Percentiles rank a stretch among this genome's conserved stretches.
Evolutionary conservation across 2,113 vertebrate genomes (phyloP).

Genomic region (Globicephala melas): DNA sequence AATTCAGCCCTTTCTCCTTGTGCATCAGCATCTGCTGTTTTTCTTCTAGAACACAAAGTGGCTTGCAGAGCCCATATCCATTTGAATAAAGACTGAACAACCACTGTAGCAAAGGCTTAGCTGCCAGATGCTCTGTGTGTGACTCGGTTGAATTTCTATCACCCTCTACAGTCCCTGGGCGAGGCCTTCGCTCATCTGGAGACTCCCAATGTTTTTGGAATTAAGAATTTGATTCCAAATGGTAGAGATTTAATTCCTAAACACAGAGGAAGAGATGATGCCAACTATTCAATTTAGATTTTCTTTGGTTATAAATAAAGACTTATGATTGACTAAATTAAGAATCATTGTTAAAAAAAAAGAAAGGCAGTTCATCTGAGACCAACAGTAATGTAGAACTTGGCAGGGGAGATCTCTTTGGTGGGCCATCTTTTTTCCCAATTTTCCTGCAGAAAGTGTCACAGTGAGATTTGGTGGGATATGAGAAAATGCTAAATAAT

Average conservation of each 20-base stretch:
- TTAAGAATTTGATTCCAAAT: constrained; percentile 16
- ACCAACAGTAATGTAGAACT: neutral
- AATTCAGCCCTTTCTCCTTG: neutral
- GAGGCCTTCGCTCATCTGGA: neutral
- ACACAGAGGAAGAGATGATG: neutral
- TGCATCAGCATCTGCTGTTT: constrained; percentile 35
- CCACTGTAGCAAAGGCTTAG: neutral
- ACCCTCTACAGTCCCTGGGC: neutral
- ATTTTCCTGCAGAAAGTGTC: neutral
- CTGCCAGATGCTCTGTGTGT: neutral
- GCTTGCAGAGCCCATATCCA: neutral
- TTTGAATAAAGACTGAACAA: constrained; percentile 22
- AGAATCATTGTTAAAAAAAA: neutral
- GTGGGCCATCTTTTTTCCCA: neutral
- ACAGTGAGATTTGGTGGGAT: neutral
- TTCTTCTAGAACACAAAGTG: constrained; percentile 47
- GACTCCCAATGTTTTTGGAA: constrained; percentile 21
- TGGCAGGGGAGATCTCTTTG: neutral
- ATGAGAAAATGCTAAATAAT: neutral
- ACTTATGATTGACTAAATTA: constrained; percentile 45
- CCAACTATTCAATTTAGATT: neutral
- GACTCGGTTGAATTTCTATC: neutral
- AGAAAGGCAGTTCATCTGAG: neutral
- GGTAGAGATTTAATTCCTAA: constrained; percentile 19
- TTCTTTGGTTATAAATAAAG: constrained; percentile 39